phyloP scores from a whole-genome alignment of 2,113 vertebrate genomes.

The Nothobranchius kuhntae region DNA sequence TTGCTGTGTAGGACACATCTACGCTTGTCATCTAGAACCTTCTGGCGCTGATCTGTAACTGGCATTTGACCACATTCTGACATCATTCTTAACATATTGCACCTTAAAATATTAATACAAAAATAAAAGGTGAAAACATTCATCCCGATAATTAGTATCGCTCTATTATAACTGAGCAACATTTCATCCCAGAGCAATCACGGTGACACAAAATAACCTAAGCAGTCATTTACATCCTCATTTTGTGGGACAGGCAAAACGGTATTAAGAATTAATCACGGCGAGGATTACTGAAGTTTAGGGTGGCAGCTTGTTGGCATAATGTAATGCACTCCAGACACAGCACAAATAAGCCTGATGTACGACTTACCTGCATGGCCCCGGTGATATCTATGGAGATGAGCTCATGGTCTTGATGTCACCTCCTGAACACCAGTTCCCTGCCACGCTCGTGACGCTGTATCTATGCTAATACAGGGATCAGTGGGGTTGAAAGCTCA shows the following conservation, averaged over 20 bases:
- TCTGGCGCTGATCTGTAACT: no score
- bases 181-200: slow-evolving; percentile 29
- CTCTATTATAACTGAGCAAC: background rate
- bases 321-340: slow-evolving; percentile 51
- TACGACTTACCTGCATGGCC: slow-evolving; percentile 56
- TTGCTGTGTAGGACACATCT: no score
- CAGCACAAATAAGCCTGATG: slow-evolving; percentile 60
- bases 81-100: no score
- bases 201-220: slow-evolving; percentile 15
- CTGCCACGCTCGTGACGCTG: slow-evolving; percentile 63
- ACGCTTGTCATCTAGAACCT: no score
- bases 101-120: background rate
- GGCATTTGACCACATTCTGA: no score
- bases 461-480: slow-evolving; percentile 82
- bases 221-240: slow-evolving; percentile 18
- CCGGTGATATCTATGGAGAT: slow-evolving; percentile 76
- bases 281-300: slow-evolving; percentile 56
- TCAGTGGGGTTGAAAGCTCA: slow-evolving; percentile 59
- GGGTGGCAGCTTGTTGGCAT: slow-evolving; percentile 57
- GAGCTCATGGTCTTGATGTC: slow-evolving; percentile 59
- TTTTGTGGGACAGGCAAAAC: slow-evolving; percentile 40
- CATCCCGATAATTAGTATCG: slow-evolving; percentile 8
- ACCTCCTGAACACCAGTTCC: slow-evolving; percentile 60
- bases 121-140: background rate
- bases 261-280: slow-evolving; percentile 47